phyloP scores from a whole-genome alignment of 2,888 invertebrate species.

The Aricia artaxerxes region DNA sequence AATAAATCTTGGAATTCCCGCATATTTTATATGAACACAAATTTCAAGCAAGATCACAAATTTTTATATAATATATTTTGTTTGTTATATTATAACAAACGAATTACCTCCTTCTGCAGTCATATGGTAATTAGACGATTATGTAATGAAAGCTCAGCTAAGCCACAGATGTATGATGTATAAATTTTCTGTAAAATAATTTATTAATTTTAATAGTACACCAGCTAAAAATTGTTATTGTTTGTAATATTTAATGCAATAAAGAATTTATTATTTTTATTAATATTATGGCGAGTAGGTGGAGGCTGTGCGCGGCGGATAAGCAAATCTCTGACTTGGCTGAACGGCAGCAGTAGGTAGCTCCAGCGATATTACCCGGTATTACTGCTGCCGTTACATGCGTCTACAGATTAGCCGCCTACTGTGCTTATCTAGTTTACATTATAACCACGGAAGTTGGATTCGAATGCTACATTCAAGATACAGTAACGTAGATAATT shows the following conservation, averaged over 20 bases:
- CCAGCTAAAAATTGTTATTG: too few species aligned
- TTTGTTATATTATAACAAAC: neutral
- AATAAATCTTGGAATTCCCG: too few species aligned
- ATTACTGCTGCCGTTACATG: neutral
- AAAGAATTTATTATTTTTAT: too few species aligned
- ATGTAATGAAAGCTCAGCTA: neutral
- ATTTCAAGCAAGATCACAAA: too few species aligned
- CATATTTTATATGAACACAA: too few species aligned
- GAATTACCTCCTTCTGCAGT: neutral
- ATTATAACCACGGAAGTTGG: neutral
- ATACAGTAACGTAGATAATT: neutral
- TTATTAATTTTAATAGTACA: too few species aligned
- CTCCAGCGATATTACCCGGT: neutral
- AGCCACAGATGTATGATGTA: too few species aligned
- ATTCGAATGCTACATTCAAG: neutral
- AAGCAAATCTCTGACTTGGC: neutral
- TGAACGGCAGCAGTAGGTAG: neutral
- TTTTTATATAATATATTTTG: too few species aligned
- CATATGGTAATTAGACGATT: too few species aligned
- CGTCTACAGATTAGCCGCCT: neutral
- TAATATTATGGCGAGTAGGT: neutral
- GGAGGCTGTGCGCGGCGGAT: neutral
- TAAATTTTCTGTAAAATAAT: too few species aligned
- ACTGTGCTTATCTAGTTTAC: neutral
- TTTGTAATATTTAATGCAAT: too few species aligned